phyloP scores from a whole-genome alignment of 2,888 invertebrate species.

The Sinopyrophorus schimmeli region DNA sequence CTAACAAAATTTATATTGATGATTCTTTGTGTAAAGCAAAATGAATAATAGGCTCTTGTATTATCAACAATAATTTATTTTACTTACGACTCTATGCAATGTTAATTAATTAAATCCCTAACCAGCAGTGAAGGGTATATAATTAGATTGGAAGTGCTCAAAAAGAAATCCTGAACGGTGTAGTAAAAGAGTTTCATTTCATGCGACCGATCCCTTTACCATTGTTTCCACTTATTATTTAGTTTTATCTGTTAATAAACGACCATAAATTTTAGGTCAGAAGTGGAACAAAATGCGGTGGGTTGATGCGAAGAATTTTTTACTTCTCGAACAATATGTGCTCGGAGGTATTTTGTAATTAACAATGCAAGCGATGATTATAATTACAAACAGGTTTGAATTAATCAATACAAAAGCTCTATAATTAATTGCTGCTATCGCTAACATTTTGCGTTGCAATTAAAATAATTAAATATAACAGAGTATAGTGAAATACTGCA shows the following conservation, averaged over 20 bases:
- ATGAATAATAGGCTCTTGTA: neutral
- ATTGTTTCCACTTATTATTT: conserved; percentile 10
- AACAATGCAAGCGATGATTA: conserved; percentile 21
- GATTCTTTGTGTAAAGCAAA: conserved; percentile 1
- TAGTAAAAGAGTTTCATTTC: conserved; percentile 4
- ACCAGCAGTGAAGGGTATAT: too few relatives aligned
- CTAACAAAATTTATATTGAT: conserved; percentile 3
- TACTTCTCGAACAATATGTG: conserved; percentile 11
- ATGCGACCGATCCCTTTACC: conserved; percentile 5
- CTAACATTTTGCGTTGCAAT: conserved; percentile 18
- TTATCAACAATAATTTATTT: neutral
- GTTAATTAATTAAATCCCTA: neutral
- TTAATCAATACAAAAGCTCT: conserved; percentile 13
- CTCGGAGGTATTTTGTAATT: conserved; percentile 14
- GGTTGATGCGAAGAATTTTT: conserved; percentile 12
- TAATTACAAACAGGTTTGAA: conserved; percentile 19
- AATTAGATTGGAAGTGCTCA: neutral
- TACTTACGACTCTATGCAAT: neutral
- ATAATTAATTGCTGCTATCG: conserved; percentile 21
- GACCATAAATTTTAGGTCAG: conserved; percentile 12
- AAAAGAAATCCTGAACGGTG: neutral
- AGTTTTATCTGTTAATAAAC: conserved; percentile 12
- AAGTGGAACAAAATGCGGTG: conserved; percentile 12
- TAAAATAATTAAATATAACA: conserved; percentile 22
- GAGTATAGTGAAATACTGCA: conserved; percentile 5